A percentile compares a stretch with the other conserved stretches of the same genome.
Evolutionary conservation across 1,140 invertebrate species (phyloP).

Genomic region (Drosophila miranda): DNA sequence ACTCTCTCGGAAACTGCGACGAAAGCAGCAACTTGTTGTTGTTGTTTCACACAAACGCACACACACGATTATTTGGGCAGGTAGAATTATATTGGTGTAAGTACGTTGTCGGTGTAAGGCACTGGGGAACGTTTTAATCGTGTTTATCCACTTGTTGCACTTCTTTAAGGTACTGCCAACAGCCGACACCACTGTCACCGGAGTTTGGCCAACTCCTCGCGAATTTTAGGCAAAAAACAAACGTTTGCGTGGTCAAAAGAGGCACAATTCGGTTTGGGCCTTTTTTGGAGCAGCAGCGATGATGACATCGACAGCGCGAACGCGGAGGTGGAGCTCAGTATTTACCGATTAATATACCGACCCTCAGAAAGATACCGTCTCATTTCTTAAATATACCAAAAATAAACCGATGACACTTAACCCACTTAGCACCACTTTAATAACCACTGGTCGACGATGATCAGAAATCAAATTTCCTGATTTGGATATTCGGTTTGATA

Average conservation of each 20-base stretch:
- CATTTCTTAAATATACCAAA: too few relatives aligned
- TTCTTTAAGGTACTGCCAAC: constrained; percentile 22
- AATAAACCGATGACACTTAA: too few relatives aligned
- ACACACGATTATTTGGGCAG: constrained; percentile 27
- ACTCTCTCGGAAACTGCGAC: constrained; percentile 48
- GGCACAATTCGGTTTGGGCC: constrained; percentile 9
- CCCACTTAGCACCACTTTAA: too few relatives aligned
- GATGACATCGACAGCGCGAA: constrained; percentile 57
- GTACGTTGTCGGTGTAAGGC: constrained; percentile 48
- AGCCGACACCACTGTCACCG: constrained; percentile 5
- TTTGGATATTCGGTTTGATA: too few relatives aligned
- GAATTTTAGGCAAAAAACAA: constrained; percentile 34
- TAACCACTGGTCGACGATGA: too few relatives aligned
- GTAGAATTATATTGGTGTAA: constrained; percentile 24
- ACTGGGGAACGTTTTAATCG: constrained; percentile 41
- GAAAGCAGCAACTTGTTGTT: constrained; percentile 59
- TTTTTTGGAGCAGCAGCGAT: constrained; percentile 31
- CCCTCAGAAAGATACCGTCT: too few relatives aligned
- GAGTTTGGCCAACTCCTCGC: constrained; percentile 35
- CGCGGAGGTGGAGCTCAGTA: constrained; percentile 13
- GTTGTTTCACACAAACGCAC: constrained; percentile 17
- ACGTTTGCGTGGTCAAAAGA: constrained; percentile 42
- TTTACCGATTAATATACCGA: too few relatives aligned
- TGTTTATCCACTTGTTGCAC: constrained; percentile 70
- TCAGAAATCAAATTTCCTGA: too few relatives aligned